Percentiles rank a stretch among this genome's conserved stretches.
Evolutionary conservation across 2,113 vertebrate species (phyloP).

Genomic region (Prolemur simus): DNA sequence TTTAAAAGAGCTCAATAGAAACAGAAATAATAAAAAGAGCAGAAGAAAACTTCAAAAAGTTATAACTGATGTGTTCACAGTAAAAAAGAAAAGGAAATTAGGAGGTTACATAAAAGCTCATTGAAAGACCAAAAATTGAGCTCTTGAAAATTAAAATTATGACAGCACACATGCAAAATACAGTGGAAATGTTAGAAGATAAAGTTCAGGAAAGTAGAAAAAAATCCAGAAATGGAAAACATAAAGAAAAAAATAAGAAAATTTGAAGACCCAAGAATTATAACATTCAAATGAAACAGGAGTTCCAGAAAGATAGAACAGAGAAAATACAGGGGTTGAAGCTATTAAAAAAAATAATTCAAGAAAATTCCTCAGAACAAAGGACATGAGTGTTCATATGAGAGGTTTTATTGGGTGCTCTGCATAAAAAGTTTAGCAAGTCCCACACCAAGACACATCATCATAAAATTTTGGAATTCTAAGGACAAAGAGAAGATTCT

Average conservation of each 20-base stretch:
- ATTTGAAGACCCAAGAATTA: background rate
- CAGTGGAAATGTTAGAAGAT: background rate
- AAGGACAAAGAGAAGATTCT: background rate
- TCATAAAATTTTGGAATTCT: background rate
- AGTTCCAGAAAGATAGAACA: background rate
- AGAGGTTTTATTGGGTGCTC: background rate
- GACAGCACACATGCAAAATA: background rate
- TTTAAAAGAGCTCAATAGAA: background rate
- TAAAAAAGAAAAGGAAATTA: background rate
- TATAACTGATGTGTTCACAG: background rate
- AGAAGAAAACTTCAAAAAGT: slow-evolving; percentile 8
- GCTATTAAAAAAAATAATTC: slow-evolving; percentile 26
- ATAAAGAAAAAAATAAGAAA: background rate
- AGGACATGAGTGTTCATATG: background rate
- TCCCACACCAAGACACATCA: background rate
- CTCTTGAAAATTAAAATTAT: slow-evolving; percentile 5
- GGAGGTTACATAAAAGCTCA: background rate
- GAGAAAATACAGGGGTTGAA: background rate
- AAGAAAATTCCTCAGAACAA: background rate
- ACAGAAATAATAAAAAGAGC: background rate
- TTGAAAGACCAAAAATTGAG: background rate
- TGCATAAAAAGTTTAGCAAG: background rate
- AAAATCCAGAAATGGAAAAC: background rate
- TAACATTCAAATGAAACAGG: background rate
- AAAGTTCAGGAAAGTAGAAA: background rate